Percentiles rank a stretch among this genome's conserved stretches.
Conservation (phyloP, 2,888 invertebrate species). For the Sialis lutaria region DNA sequence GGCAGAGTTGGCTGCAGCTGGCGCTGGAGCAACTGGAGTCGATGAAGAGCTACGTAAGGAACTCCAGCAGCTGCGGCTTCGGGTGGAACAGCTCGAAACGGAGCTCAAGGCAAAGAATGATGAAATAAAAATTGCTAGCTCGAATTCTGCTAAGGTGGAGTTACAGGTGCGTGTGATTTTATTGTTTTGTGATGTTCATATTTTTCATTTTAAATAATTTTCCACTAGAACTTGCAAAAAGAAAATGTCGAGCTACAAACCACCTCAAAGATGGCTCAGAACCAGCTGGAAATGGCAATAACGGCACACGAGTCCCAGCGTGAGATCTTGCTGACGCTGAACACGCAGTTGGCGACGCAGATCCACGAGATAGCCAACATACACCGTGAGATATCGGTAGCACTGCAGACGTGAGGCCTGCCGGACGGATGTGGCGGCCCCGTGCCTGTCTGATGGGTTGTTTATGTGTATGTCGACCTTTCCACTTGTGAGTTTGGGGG, state of each 20-base stretch:
- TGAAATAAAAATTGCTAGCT: constrained; percentile 48
- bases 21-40: constrained; percentile 48
- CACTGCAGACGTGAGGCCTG: constrained; percentile 50
- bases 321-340: constrained; percentile 63
- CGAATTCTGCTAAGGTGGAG: constrained; percentile 21
- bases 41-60: constrained; percentile 63
- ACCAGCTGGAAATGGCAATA: constrained; percentile 60
- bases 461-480: too few relatives aligned
- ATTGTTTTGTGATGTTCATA: constrained; percentile 1
- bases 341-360: constrained; percentile 64
- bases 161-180: neutral
- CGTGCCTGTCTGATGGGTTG: too few relatives aligned
- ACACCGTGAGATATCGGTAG: constrained; percentile 70
- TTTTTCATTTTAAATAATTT: constrained; percentile 5
- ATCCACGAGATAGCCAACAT: constrained; percentile 65
- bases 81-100: constrained; percentile 66
- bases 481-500: too few relatives aligned
- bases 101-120: constrained; percentile 72
- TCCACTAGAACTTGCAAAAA: constrained; percentile 33
- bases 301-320: constrained; percentile 69
- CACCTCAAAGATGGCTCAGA: constrained; percentile 57
- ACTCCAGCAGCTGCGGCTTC: constrained; percentile 51
- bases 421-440: neutral
- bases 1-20: constrained; percentile 50
- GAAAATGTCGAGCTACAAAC: constrained; percentile 46